phyloP scores from a whole-genome alignment of 1,140 invertebrate species.

The Aphelenchoides besseyi region DNA sequence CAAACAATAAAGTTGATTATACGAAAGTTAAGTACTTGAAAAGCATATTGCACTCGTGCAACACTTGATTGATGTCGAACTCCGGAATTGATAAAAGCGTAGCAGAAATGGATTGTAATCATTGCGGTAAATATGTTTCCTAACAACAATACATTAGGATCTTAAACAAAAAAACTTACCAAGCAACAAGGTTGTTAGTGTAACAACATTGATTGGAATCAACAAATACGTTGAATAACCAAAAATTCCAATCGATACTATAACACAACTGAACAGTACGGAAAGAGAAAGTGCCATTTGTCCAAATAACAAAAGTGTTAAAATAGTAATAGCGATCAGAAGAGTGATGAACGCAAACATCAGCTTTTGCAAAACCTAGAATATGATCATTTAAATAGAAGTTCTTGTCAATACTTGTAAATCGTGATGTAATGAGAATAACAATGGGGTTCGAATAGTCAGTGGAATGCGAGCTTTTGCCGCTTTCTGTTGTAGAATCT shows the following conservation, averaged over 20 bases:
- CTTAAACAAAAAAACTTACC: too few relatives aligned
- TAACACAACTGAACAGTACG: constrained; percentile 20
- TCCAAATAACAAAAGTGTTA: constrained; percentile 18
- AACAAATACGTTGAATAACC: background rate
- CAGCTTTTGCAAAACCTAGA: constrained; percentile 16
- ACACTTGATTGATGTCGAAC: constrained; percentile 25
- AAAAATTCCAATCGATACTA: constrained; percentile 17
- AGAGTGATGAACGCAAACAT: constrained; percentile 13
- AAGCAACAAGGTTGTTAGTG: constrained; percentile 14
- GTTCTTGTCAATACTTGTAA: constrained; percentile 23
- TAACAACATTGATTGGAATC: constrained; percentile 27
- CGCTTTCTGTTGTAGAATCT: constrained; percentile 25
- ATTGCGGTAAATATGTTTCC: constrained; percentile 39
- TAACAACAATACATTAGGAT: too few relatives aligned
- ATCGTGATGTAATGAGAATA: constrained; percentile 39
- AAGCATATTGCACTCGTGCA: constrained; percentile 41
- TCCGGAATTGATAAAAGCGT: constrained; percentile 38
- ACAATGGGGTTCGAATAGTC: constrained; percentile 32
- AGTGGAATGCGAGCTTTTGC: constrained; percentile 24
- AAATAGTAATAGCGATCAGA: constrained; percentile 2
- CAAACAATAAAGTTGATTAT: background rate
- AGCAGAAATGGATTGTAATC: constrained; percentile 40
- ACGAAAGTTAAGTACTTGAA: constrained; percentile 27
- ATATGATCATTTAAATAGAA: background rate
- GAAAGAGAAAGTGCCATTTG: constrained; percentile 26